These are phyloP conservation scores for Yponomeuta evonymella DNA, from an alignment of 2,888 invertebrate species.

Conservation along the genomic window DNA sequence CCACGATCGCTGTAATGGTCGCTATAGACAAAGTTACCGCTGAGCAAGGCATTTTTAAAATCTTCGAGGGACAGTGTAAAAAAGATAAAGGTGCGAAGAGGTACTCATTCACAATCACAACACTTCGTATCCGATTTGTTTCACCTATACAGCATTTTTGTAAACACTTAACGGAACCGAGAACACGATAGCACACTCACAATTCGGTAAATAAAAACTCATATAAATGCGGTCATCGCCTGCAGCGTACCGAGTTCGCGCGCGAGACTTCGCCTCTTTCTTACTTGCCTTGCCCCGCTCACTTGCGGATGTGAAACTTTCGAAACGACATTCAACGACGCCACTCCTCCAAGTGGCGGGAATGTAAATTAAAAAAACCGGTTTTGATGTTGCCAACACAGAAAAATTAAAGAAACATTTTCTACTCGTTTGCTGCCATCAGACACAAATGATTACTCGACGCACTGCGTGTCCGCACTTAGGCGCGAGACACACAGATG, in stretches of 20 bases:
- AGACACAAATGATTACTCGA: too few species aligned
- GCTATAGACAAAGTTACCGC: slow-evolving; percentile 96
- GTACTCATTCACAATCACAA: slow-evolving; percentile 68
- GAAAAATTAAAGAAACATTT: neutral
- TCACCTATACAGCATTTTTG: slow-evolving; percentile 74
- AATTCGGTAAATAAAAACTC: slow-evolving; percentile 58
- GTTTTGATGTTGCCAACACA: slow-evolving; percentile 46
- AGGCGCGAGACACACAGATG: too few species aligned
- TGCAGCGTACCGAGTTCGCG: slow-evolving; percentile 71
- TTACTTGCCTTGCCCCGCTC: slow-evolving; percentile 58
- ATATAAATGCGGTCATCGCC: slow-evolving; percentile 75
- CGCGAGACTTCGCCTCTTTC: slow-evolving; percentile 69
- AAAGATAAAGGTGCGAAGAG: slow-evolving; percentile 44
- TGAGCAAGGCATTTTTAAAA: slow-evolving; percentile 90
- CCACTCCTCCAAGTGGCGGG: slow-evolving; percentile 69
- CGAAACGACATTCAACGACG: slow-evolving; percentile 44
- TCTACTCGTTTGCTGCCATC: too few species aligned
- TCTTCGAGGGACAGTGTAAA: slow-evolving; percentile 44
- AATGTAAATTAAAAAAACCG: slow-evolving; percentile 66
- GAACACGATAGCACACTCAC: slow-evolving; percentile 72
- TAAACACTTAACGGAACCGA: slow-evolving; percentile 64
- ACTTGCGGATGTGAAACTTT: slow-evolving; percentile 76
- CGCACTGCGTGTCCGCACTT: too few species aligned
- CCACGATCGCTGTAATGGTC: slow-evolving; percentile 96
- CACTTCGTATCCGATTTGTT: slow-evolving; percentile 54